Evolutionary conservation across 2,113 vertebrate genomes (phyloP).

Genomic region (Scomber colias): DNA sequence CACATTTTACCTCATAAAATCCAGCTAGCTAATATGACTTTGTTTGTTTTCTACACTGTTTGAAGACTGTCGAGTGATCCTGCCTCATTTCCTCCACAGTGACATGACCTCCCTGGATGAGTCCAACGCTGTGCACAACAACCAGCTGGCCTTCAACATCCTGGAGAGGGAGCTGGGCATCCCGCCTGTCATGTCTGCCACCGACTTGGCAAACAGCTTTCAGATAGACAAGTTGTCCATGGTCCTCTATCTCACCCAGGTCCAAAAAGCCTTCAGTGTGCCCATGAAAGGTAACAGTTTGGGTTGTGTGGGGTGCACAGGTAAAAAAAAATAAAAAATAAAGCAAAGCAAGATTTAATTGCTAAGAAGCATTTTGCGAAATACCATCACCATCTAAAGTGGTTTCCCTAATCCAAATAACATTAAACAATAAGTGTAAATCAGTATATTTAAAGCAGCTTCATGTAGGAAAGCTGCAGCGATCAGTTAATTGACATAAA

Average conservation of each 20-base stretch:
- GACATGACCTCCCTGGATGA: conserved; percentile 85
- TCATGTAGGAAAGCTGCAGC: no score
- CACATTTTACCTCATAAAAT: background rate
- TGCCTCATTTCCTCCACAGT: conserved; percentile 72
- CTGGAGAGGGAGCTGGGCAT: conserved; percentile 92
- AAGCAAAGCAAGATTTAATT: background rate
- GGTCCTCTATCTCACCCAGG: conserved; percentile 94
- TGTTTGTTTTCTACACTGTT: background rate
- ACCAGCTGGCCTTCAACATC: conserved; percentile 85
- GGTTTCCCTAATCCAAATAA: no score
- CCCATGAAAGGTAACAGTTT: conserved; percentile 71
- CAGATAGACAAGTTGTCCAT: conserved; percentile 89
- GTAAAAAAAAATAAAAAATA: background rate
- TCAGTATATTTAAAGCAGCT: background rate
- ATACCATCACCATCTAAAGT: background rate
- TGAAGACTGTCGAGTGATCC: background rate
- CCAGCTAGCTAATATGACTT: background rate
- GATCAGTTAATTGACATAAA: no score
- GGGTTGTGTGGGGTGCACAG: background rate
- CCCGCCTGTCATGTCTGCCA: conserved; percentile 88
- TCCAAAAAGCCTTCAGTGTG: conserved; percentile 86
- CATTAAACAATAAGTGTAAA: background rate
- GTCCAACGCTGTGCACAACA: conserved; percentile 76
- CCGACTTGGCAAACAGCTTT: conserved; percentile 82
- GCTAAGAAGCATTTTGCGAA: background rate